phyloP scores from a whole-genome alignment of 2,888 invertebrate species.

The Arrhopalites spinosus region DNA sequence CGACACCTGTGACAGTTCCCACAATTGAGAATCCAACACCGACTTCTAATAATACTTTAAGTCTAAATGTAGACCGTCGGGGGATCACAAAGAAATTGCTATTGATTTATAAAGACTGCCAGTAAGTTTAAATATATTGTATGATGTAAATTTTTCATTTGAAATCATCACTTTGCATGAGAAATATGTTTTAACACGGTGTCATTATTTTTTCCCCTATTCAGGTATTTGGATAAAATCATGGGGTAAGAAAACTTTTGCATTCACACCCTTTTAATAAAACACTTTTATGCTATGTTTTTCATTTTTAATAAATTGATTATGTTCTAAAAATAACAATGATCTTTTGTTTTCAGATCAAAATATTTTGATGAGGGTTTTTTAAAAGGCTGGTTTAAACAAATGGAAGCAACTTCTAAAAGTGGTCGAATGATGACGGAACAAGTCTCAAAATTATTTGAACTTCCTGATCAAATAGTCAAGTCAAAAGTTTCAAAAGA shows the following conservation, averaged over 20 bases:
- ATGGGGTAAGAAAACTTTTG: slow-evolving; percentile 65
- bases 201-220: no score
- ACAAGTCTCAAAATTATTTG: slow-evolving; percentile 65
- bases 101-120: slow-evolving; percentile 55
- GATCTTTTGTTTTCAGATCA: slow-evolving; percentile 62
- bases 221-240: slow-evolving; percentile 80
- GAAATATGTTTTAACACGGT: no score
- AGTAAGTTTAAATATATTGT: slow-evolving; percentile 40
- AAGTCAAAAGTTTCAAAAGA: background rate
- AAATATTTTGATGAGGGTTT: slow-evolving; percentile 76
- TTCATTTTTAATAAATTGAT: no score
- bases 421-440: slow-evolving; percentile 69
- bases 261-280: no score
- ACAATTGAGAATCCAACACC: slow-evolving; percentile 28
- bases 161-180: background rate
- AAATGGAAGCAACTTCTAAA: slow-evolving; percentile 50
- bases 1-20: slow-evolving; percentile 43
- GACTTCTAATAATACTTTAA: slow-evolving; percentile 30
- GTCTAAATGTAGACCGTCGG: slow-evolving; percentile 48
- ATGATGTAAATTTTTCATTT: background rate
- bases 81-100: slow-evolving; percentile 52
- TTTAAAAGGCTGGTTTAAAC: slow-evolving; percentile 55
- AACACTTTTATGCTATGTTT: no score
- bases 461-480: slow-evolving; percentile 42
- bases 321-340: no score